A percentile compares a stretch with the other conserved stretches of the same genome.
Evolutionary conservation across 1,140 invertebrate species (phyloP).

Genomic region (Macrotrachela quadricornifera): DNA sequence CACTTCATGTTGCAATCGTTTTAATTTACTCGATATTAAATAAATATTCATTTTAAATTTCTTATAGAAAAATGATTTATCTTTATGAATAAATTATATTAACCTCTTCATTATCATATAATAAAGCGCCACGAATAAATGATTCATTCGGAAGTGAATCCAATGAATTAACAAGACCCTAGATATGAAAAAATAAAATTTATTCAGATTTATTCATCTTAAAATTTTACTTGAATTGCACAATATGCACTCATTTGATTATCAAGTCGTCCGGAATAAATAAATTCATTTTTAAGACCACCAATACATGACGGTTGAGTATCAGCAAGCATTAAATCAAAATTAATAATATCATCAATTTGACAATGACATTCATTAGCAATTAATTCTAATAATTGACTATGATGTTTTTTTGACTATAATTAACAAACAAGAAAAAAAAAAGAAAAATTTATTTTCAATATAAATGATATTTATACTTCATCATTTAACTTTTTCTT

Average conservation of each 20-base stretch:
- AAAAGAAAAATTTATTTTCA: too few species aligned
- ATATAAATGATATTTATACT: too few species aligned
- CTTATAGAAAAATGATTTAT: too few species aligned
- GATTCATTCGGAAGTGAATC: not conserved
- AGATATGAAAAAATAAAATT: too few species aligned
- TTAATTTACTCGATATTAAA: too few species aligned
- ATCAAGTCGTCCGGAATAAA: conserved; percentile 33
- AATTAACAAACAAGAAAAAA: too few species aligned
- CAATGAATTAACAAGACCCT: conserved; percentile 1
- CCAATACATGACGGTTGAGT: conserved; percentile 16
- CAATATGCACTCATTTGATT: conserved; percentile 34
- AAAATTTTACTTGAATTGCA: conserved; percentile 19
- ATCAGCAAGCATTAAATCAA: conserved; percentile 6
- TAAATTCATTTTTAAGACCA: conserved; percentile 34
- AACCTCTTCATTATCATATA: conserved; percentile 10
- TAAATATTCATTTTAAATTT: too few species aligned
- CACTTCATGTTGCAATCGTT: too few species aligned
- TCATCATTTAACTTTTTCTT: not conserved
- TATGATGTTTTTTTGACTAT: conserved; percentile 8
- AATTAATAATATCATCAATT: conserved; percentile 3
- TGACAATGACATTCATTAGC: conserved; percentile 1
- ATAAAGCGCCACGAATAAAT: conserved; percentile 1
- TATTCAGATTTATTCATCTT: too few species aligned
- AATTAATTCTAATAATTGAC: conserved; percentile 3
- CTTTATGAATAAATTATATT: too few species aligned